Evolutionary conservation across 2,888 invertebrate species (phyloP).

Genomic region (Escarpia spicata): DNA sequence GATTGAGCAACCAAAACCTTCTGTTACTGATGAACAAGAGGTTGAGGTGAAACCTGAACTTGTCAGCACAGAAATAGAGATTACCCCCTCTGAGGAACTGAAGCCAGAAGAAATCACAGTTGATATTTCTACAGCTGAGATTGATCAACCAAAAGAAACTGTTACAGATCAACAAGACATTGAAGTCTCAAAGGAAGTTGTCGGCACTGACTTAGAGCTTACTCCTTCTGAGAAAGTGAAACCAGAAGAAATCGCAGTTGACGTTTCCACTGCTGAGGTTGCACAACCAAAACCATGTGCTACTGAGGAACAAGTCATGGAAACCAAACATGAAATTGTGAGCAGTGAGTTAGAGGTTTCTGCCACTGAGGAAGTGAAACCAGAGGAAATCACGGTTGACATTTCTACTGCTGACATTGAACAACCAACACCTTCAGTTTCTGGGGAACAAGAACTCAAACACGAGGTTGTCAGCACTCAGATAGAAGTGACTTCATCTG

Average conservation of each 20-base stretch:
- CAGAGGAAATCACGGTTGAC: background rate
- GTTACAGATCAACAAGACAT: background rate
- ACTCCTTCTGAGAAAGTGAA: background rate
- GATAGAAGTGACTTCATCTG: background rate
- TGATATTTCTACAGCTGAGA: background rate
- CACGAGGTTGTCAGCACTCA: background rate
- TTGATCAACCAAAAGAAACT: background rate
- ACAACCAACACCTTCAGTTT: background rate
- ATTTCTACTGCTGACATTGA: background rate
- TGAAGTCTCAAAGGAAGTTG: background rate
- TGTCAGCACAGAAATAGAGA: background rate
- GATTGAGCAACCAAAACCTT: background rate
- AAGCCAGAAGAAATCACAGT: background rate
- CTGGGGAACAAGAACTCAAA: background rate
- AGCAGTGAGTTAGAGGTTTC: background rate
- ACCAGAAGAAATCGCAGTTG: background rate
- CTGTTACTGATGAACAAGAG: background rate
- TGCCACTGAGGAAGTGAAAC: background rate
- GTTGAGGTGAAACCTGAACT: background rate
- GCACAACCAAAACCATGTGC: background rate
- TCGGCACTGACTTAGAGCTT: background rate
- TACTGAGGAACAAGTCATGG: background rate
- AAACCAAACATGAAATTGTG: background rate
- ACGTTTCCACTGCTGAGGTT: background rate
- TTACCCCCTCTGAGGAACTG: background rate